Evolutionary conservation across 2,113 vertebrate species (phyloP).

Genomic region (Pygathrix nemaeus): DNA sequence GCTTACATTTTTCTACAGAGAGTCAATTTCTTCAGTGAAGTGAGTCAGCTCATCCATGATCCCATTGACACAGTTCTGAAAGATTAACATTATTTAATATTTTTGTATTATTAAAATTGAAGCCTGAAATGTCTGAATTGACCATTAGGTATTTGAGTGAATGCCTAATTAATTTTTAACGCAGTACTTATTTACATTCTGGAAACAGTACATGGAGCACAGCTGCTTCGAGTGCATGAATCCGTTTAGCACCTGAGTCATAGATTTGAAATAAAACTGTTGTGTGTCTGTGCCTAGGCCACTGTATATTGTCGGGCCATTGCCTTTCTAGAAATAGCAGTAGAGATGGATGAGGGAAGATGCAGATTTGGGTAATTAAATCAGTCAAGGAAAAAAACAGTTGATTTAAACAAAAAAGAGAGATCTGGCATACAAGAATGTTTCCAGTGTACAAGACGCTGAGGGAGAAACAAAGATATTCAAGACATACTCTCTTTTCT

Average conservation of each 20-base stretch:
- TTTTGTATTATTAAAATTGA: slow-evolving; percentile 26
- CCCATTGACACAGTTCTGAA: not conserved
- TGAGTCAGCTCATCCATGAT: not conserved
- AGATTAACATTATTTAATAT: not conserved
- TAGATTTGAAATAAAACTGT: not conserved
- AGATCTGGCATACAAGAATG: not conserved
- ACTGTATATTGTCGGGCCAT: not conserved
- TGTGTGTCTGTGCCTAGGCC: not conserved
- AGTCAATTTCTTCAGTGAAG: not conserved
- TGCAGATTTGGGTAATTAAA: not conserved
- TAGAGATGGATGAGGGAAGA: not conserved
- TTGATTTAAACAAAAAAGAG: slow-evolving; percentile 3
- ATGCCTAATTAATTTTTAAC: slow-evolving; percentile 47
- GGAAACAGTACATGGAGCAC: not conserved
- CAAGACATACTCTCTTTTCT: not conserved
- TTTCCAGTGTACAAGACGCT: not conserved
- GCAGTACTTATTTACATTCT: not conserved
- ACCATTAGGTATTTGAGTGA: not conserved
- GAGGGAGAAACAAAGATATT: not conserved
- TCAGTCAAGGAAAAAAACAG: not conserved
- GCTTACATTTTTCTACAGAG: not conserved
- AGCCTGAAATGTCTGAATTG: not conserved
- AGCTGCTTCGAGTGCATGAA: not conserved
- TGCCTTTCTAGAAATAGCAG: not conserved
- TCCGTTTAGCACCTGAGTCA: not conserved